Percentiles rank a stretch among this genome's conserved stretches.
phyloP scores from a whole-genome alignment of 2,797 vertebrate genomes.

The Prunella strophiata region DNA sequence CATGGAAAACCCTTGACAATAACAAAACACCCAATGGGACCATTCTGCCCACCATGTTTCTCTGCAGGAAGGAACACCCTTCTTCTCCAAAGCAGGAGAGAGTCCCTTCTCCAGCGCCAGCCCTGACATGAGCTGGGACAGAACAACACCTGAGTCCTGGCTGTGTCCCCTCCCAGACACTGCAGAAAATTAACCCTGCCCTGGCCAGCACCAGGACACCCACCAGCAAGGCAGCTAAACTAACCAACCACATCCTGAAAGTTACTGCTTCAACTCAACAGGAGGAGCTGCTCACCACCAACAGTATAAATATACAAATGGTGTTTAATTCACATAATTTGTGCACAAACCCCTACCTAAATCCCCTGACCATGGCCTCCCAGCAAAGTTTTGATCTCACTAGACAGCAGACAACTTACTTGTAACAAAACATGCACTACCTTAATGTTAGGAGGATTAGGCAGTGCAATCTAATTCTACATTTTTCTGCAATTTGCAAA shows the following conservation, averaged over 20 bases:
- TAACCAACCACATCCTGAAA: neutral
- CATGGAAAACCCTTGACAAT: neutral
- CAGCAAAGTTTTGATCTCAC: neutral
- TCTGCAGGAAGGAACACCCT: neutral
- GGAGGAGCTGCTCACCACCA: neutral
- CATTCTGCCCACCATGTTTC: rapidly evolving
- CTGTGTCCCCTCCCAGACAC: neutral
- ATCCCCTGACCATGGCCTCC: neutral
- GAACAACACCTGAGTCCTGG: neutral
- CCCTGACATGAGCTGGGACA: neutral
- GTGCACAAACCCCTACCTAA: neutral
- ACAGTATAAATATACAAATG: neutral
- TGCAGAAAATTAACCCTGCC: neutral
- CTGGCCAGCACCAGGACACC: neutral
- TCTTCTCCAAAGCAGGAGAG: neutral
- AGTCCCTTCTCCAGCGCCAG: neutral
- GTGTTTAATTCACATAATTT: neutral
- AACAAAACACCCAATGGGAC: neutral
- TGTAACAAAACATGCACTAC: neutral
- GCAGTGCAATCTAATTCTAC: neutral
- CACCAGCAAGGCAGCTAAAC: neutral
- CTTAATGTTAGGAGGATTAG: neutral
- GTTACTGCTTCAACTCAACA: neutral
- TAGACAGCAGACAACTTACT: neutral
- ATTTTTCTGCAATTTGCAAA: constrained; percentile 27